Base-by-base conservation (phyloP, 2,797 vertebrate genomes). In the Pipistrellus kuhlii region DNA sequence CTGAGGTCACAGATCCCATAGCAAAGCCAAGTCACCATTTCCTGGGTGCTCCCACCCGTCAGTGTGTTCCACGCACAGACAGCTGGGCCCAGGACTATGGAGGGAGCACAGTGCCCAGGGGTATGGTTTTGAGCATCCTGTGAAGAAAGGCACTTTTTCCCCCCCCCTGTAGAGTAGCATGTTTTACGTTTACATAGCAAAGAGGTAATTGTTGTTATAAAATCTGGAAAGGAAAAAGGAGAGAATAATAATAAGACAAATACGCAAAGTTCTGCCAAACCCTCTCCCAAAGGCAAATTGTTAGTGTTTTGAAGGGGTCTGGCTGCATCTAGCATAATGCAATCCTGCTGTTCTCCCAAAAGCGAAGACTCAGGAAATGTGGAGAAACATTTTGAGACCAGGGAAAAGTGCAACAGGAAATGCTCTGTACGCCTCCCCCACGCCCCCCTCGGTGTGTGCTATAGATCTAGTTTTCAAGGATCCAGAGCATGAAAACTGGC, bases 21-120 rank as follows among this genome's bases (percentile, higher is more conserved):
- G 62, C 1, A 23, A 20, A 20, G 46, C 30, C 32, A 32, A 41
- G 4, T 1, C 48, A 11, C 27, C 14, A 1, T 12, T 46, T 44
- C 46, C 82, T 14, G 30, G 53, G 44, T 0, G 7, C 66, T 25
- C 57, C 23, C 59, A 12, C 17, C 0, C 3, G 15, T 15, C 27
- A 4, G 14, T 0, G 11, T 21, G 1, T 0, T 7, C 69, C 1
- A 0, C 0, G 25, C 3, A 21, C 46, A 41, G n/a, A 2, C 2
- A 8, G 25, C 78, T 7, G 27, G 88, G 32, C 2, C 76, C 30
- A 3, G 9, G 20, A 0, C 9, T 23, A 1, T 8, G 17, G 0
- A 8, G 4, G n/a, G 64, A 4, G 21, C 0, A 0, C 6, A 1
- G 32, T 4, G 30, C 12, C 78, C 9, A 15, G 51, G 41, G n/a